Evolutionary conservation across 2,113 vertebrate genomes (phyloP).

Genomic region (Ceyx margarethae): DNA sequence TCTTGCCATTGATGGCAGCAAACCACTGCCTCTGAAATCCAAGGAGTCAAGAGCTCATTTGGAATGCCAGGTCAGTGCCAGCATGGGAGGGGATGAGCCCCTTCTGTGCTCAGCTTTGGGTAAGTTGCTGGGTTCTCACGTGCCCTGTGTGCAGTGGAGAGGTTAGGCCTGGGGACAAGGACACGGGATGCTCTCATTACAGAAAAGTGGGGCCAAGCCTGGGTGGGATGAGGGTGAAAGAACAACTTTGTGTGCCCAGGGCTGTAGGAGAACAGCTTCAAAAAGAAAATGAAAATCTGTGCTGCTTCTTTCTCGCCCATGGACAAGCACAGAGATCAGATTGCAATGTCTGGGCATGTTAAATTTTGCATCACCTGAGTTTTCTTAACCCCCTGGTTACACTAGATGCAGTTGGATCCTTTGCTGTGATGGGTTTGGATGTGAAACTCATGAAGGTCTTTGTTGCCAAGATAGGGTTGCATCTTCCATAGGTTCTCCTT

Average conservation of each 20-base stretch:
- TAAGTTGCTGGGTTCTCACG: fast-evolving
- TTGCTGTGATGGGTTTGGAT: not conserved
- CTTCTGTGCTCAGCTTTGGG: not conserved
- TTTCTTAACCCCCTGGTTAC: not conserved
- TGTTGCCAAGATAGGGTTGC: fast-evolving
- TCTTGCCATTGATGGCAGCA: not conserved
- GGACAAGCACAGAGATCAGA: not conserved
- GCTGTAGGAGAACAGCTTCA: not conserved
- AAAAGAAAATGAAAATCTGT: not conserved
- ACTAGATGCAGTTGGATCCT: not conserved
- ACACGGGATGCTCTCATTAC: fast-evolving
- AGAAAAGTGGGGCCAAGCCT: not conserved
- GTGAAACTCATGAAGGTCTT: not conserved
- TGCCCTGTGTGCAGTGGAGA: not conserved
- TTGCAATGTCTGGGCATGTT: not conserved
- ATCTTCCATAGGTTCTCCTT: not conserved
- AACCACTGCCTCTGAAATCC: not conserved
- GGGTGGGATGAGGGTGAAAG: not conserved
- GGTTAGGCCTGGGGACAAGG: not conserved
- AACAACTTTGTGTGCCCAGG: not conserved
- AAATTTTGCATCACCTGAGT: not conserved
- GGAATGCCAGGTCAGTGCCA: not conserved
- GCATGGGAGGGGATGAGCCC: fast-evolving
- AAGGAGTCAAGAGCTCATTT: not conserved
- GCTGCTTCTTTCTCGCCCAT: not conserved